Percentiles rank a stretch among this genome's conserved stretches.
phyloP scores from a whole-genome alignment of 2,888 invertebrate species.

The Chironomus riparius region DNA sequence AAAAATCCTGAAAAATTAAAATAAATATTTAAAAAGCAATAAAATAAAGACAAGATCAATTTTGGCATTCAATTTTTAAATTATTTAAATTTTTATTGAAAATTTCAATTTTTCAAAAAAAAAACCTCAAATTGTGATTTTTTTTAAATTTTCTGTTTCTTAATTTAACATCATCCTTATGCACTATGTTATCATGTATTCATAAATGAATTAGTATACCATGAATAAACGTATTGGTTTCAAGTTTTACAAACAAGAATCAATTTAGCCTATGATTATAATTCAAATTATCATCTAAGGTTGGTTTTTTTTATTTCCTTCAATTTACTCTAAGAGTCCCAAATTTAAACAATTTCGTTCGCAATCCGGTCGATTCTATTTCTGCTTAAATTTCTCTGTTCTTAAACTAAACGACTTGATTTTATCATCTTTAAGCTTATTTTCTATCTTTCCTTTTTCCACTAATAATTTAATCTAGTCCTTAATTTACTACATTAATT shows the following conservation, averaged over 20 bases:
- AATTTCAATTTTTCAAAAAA: no score
- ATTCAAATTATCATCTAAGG: background rate
- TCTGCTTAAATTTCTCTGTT: background rate
- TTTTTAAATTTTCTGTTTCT: background rate
- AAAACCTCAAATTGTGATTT: no score
- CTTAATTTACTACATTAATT: background rate
- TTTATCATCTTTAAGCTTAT: background rate
- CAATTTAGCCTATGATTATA: background rate
- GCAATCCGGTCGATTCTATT: background rate
- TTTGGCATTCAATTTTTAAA: background rate
- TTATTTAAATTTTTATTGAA: background rate
- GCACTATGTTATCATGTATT: background rate
- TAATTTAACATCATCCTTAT: background rate
- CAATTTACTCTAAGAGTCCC: background rate
- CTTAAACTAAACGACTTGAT: background rate
- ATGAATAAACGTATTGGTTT: constrained; percentile 25
- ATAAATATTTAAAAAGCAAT: background rate
- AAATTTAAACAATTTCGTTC: background rate
- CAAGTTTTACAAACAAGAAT: background rate
- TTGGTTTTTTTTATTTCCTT: no score
- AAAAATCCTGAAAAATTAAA: background rate
- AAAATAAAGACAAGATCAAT: background rate
- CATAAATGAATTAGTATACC: constrained; percentile 18
- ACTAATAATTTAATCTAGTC: background rate
- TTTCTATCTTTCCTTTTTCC: no score